Conservation (phyloP, 2,113 vertebrate genomes). For the Daboia siamensis region DNA sequence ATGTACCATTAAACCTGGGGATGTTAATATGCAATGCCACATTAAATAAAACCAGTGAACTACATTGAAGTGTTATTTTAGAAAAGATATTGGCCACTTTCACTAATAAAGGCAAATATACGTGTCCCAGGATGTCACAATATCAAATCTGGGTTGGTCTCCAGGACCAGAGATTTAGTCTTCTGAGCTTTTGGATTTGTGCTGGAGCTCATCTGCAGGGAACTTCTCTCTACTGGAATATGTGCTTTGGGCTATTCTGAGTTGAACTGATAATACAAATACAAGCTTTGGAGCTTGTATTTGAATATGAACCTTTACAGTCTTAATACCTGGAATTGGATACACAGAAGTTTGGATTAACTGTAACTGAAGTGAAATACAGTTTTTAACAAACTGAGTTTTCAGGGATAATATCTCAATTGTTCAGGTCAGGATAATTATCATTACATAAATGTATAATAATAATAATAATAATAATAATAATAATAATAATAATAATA, state of each 20-base stretch:
- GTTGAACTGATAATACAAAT: background rate
- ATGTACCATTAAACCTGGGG: background rate
- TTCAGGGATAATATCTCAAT: background rate
- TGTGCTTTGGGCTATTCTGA: background rate
- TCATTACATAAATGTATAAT: too few species aligned
- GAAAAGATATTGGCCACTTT: background rate
- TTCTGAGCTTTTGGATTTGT: background rate
- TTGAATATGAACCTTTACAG: background rate
- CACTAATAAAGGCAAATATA: background rate
- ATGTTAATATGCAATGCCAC: background rate
- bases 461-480: too few species aligned
- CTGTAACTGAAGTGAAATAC: background rate
- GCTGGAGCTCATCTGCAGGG: background rate
- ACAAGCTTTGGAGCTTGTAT: background rate
- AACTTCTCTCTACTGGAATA: background rate
- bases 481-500: too few species aligned
- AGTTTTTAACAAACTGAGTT: background rate
- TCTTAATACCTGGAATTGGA: background rate
- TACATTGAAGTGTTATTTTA: background rate
- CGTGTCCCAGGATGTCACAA: background rate
- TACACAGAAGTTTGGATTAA: background rate
- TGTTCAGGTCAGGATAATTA: background rate
- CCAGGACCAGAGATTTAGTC: background rate
- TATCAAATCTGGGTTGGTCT: background rate
- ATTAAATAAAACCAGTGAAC: background rate